Base-by-base conservation (phyloP, 2,113 vertebrate species). In the Falco punctatus region DNA sequence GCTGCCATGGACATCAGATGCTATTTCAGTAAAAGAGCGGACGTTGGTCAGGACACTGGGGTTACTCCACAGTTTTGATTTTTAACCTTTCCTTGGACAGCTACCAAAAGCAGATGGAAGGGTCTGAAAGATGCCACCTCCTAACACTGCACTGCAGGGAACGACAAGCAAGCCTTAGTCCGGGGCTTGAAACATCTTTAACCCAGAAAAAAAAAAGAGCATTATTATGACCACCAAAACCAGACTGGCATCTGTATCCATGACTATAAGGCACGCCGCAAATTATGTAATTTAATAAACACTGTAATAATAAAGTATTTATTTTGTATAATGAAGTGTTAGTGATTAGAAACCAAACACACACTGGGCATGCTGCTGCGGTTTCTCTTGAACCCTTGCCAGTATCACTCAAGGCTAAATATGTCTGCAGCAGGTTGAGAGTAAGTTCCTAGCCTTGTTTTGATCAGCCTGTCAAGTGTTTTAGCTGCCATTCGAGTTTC, bases 301-400 rank as follows among this genome's bases (percentile, higher is more conserved):
- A 90, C 93, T 91, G 92, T 94, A 97, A 97, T 97, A 97, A 97
- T 97, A 95, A 98, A 97, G 95, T 95, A 98, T 97, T 98, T 96
- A 97, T 97, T 97, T 97, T 94, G 77, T 94, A 95, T 97, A 97
- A 97, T 97, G 97, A 98, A 97, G 97, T 96, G 97, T 94, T 96
- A 92, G 96, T 96, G 97, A 98, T 97, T 97, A 97, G 96, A 95
- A 97, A 96, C 94, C 96, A 96, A 96, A 97, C 96, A 94, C 96
- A 95, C 95, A 95, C 81, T 46, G 96, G 96, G 96, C 78, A 77
- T 58, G 81, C 94, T 93, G 96, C 91, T 97, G 97, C 65, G 96
- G 96, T 97, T 97, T 97, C 95, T 92, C 96, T 97, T 97, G 97
- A 98, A 96, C 92, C 95, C 75, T 67, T 97, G 97, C 97, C 96